Evolutionary conservation across 64 coral and sea anemone species (phyloP), one percentile per base, ranked within the genome.

Genomic region (Pocillopora damicornis): DNA sequence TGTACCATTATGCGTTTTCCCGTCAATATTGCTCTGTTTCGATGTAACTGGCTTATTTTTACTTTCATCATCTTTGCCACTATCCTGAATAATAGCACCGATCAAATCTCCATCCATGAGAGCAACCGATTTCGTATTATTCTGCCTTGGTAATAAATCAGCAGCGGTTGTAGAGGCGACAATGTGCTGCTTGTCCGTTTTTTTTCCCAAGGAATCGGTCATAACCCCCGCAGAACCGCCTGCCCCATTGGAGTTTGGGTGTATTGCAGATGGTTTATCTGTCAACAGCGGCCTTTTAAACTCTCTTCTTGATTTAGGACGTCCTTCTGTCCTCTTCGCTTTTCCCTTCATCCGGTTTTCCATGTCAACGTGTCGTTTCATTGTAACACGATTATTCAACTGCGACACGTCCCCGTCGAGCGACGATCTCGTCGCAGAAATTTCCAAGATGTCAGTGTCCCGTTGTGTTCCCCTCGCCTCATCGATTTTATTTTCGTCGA

Each of bases 51-150:
- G 18, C 58, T 71, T 85, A 6, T 5, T 14, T 72, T 85, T 85
- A 42, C 65, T 85, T 22, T 71, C 81, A 23, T 56, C 62, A 23
- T 71, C 22, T 37, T 85, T 72, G 13, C 65, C 37, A 38, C 64
- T 85, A 22, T 85, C 64, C 10, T 77, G 71, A 35, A 90, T 82
- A 58, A 90, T 90, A 20, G 65, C 36, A 22, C 89, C 89, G 35
- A 90, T 77, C 15, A 90, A 69, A 90, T 90, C 89, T 34, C 79
- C 89, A 63, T 74, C 81, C 81, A 85, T 85, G 5, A 85, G 65
- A 37, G 37, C 63, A 11, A n/a, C 38, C n/a, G 81, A 45, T 12
- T 17, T 85, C 4, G 37, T 85, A 26, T 71, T 85, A 38, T 85
- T 85, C 15, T 72, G 81, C 81, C 71, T 73, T 12, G 81, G 81